Base-by-base conservation (phyloP, 2,797 vertebrate genomes). In the Alectoris magna region DNA sequence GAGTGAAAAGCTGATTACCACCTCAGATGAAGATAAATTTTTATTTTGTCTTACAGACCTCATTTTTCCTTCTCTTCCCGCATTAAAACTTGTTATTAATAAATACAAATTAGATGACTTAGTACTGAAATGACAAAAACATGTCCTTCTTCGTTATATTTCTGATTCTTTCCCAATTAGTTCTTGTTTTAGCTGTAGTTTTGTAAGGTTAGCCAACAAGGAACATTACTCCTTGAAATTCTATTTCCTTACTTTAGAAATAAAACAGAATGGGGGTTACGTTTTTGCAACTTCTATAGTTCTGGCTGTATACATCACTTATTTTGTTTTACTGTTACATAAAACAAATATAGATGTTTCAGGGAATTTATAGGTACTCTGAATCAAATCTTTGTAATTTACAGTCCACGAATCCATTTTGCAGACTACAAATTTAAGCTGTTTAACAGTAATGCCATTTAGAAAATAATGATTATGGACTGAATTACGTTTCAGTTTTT, bases 401-500 rank as follows among this genome's bases (percentile, higher is more conserved):
- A 69, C 46, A 87, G 34, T 11, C 11, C 36, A 48, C 27, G 21
- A 87, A 60, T 39, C 29, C 59, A 15, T 84, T 80, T 43, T 56
- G 11, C 36, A 75, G 49, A 48, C 49, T 66, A 10, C 59, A 83
- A 87, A 62, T 94, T 59, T 78, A 15, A 62, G 49, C 4, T 71
- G 22, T 79, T 49, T 66, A 83, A 51, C 36, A 29, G 14, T 66
- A 26, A 6, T 6, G 14, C 62, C 72, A 64, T 85, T 87, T 59
- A 91, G 48, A 83, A 84, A 85, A 22, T 66, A 51, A 59, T 9
- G 31, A 29, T 60, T 90, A 44, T 63, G 24, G 9, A 14, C 6
- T 91, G 22, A 87, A 44, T 64, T 87, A 71, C 71, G 82, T 93
- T 78, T 80, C 34, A 64, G 7, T 38, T 11, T 62, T 89, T 90